phyloP scores from a whole-genome alignment of 2,113 vertebrate genomes.

The Psophia crepitans region DNA sequence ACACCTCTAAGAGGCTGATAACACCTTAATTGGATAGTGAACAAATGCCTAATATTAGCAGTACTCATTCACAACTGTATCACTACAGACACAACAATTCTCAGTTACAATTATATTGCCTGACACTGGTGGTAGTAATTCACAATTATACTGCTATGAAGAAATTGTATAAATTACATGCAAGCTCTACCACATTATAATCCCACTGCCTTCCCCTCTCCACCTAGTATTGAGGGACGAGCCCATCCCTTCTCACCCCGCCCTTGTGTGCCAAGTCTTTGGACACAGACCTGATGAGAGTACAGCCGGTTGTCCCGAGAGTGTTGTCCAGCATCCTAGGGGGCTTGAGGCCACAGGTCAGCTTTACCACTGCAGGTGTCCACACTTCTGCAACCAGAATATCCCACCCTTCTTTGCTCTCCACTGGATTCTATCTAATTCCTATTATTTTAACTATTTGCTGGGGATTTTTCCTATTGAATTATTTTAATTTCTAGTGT shows the following conservation, averaged over 20 bases:
- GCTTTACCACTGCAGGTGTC: not conserved
- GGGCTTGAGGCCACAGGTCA: not conserved
- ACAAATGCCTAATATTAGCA: not conserved
- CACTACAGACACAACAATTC: not conserved
- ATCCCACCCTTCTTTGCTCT: not conserved
- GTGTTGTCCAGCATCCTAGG: not conserved
- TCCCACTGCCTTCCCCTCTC: not conserved
- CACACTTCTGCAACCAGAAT: not conserved
- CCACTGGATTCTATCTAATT: not conserved
- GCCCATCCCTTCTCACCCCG: not conserved
- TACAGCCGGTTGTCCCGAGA: not conserved
- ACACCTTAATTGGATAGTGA: not conserved
- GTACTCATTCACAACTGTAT: not conserved
- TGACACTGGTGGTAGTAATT: not conserved
- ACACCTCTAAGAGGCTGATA: not conserved
- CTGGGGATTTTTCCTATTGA: not conserved
- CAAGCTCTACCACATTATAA: not conserved
- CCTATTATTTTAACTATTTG: not conserved
- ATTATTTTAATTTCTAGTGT: not conserved
- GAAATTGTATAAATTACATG: not conserved
- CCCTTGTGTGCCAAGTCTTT: not conserved
- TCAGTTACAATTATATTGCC: not conserved
- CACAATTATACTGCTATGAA: not conserved
- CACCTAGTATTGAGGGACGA: not conserved
- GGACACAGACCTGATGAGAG: not conserved